A percentile compares a stretch with the other conserved stretches of the same genome.
These are phyloP conservation scores for Pedetes capensis DNA, from an alignment of 2,113 vertebrate species.

Conservation along the genomic window DNA sequence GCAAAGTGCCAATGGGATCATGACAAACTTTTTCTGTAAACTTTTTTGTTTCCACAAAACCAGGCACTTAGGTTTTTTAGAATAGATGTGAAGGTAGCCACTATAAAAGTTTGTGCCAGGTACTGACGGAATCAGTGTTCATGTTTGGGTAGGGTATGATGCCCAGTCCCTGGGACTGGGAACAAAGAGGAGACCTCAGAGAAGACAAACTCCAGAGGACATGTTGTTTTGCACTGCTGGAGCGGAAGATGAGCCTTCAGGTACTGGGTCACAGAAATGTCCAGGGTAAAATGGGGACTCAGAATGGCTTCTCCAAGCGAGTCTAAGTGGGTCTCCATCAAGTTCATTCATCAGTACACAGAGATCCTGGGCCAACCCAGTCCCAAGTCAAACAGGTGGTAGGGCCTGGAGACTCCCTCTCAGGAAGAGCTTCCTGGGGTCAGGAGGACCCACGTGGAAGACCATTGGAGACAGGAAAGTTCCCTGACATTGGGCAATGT, in stretches of 20 bases:
- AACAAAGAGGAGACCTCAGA: not conserved
- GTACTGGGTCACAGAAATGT: not conserved
- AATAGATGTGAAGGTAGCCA: not conserved
- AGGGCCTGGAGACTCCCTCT: not conserved
- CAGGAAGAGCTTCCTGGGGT: not conserved
- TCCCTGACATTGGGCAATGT: not conserved
- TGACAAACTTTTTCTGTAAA: too few species aligned
- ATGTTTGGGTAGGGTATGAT: not conserved
- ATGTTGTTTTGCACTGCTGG: not conserved
- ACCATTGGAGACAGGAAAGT: not conserved
- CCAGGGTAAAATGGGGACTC: not conserved
- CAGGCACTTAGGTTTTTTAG: not conserved
- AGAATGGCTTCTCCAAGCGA: not conserved
- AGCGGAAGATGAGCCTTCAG: not conserved
- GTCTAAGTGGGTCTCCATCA: not conserved
- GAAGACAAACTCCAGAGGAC: not conserved
- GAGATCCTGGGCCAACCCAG: not conserved
- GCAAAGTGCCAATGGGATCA: too few species aligned
- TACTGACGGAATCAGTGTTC: not conserved
- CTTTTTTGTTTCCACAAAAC: too few species aligned
- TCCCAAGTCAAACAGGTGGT: not conserved
- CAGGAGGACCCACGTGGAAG: not conserved
- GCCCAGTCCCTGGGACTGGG: not conserved
- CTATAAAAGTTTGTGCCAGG: not conserved
- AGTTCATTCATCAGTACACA: not conserved